Evolutionary conservation across 1,140 invertebrate genomes (phyloP).

Genomic region (Pseudomyrmex pallidus): DNA sequence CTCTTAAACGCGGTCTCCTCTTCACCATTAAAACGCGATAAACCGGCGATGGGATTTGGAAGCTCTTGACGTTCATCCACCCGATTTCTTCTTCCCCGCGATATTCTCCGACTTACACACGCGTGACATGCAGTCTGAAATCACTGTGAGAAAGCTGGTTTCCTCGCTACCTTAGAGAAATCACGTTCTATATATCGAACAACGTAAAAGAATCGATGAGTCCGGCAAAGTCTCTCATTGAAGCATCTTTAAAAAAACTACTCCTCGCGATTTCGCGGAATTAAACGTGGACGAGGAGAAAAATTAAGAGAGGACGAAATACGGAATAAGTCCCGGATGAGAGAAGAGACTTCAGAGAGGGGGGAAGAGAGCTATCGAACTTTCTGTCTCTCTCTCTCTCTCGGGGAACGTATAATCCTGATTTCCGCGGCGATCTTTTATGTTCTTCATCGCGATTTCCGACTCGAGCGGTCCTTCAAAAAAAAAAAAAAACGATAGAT

Average conservation of each 20-base stretch:
- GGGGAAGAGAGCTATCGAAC: conserved; percentile 13
- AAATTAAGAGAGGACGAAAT: conserved; percentile 19
- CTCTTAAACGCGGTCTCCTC: background rate
- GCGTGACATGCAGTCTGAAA: background rate
- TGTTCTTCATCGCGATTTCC: background rate
- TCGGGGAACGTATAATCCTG: conserved; percentile 54
- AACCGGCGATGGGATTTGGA: conserved; percentile 39
- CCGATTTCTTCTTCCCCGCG: conserved; percentile 17
- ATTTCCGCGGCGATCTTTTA: conserved; percentile 38
- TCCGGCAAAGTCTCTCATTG: background rate
- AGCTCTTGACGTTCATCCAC: conserved; percentile 44
- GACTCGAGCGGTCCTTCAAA: background rate
- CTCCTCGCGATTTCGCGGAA: conserved; percentile 2
- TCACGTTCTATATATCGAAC: background rate
- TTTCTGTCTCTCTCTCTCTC: background rate
- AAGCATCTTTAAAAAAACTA: background rate
- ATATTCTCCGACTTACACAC: conserved; percentile 28
- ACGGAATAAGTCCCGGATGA: background rate
- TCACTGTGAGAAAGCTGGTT: conserved; percentile 22
- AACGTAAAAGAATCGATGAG: background rate
- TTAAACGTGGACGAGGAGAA: conserved; percentile 17
- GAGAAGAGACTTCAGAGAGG: background rate
- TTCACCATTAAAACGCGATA: conserved; percentile 47
- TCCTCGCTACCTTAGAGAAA: background rate
- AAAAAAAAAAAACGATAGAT: conserved; percentile 30